These are phyloP conservation scores for Cactoblastis cactorum DNA, from an alignment of 2,888 invertebrate genomes.

Conservation along the genomic window DNA sequence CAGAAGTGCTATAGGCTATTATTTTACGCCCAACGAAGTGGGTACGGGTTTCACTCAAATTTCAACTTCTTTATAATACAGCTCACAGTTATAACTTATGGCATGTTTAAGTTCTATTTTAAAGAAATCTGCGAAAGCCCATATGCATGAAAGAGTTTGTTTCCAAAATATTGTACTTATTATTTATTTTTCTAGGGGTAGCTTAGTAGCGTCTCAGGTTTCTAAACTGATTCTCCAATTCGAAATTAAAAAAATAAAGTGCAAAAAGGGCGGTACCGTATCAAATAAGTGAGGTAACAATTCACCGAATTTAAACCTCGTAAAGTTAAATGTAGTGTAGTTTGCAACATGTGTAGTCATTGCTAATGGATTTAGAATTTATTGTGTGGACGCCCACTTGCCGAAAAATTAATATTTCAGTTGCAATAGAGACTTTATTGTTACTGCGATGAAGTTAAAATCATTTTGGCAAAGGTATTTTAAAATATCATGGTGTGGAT, in stretches of 20 bases:
- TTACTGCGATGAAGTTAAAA: not conserved
- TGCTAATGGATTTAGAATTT: constrained; percentile 79
- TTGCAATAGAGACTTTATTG: not conserved
- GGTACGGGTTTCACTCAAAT: no score
- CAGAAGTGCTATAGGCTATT: no score
- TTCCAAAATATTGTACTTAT: no score
- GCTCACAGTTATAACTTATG: no score
- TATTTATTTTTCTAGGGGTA: no score
- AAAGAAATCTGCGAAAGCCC: no score
- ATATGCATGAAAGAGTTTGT: no score
- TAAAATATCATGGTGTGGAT: not conserved
- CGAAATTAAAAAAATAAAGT: constrained; percentile 11
- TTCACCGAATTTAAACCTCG: constrained; percentile 74
- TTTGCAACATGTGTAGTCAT: constrained; percentile 70
- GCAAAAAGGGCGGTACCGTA: constrained; percentile 33
- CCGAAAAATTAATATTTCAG: constrained; percentile 17
- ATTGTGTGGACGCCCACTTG: constrained; percentile 69
- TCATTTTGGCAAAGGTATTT: not conserved
- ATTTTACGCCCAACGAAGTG: no score
- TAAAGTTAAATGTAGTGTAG: constrained; percentile 76
- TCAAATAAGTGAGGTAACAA: constrained; percentile 59
- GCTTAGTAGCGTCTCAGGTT: no score
- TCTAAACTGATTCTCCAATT: no score
- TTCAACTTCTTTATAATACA: no score
- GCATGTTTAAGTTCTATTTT: no score